phyloP scores from a whole-genome alignment of 2,113 vertebrate species.

The Varanus komodoensis region DNA sequence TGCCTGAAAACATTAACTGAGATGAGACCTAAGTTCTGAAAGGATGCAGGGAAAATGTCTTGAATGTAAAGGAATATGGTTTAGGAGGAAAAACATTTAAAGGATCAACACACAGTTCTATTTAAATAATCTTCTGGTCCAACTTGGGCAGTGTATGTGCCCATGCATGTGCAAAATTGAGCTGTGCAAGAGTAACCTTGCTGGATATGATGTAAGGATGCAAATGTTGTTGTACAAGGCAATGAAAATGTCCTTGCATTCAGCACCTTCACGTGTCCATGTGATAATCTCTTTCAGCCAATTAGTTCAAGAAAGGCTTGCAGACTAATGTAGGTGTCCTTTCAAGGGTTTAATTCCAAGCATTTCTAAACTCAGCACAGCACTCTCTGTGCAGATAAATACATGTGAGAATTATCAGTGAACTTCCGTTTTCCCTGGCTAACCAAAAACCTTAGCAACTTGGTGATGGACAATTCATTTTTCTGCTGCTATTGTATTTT shows the following conservation, averaged over 20 bases:
- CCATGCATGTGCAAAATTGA: no score
- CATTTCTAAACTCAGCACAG: conserved; percentile 41
- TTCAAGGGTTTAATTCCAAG: conserved; percentile 59
- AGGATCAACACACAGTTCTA: neutral
- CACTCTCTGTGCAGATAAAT: conserved; percentile 42
- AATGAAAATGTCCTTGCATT: neutral
- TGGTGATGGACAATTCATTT: conserved; percentile 43
- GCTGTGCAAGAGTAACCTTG: no score
- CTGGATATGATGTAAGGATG: neutral
- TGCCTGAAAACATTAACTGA: neutral
- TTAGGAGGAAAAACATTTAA: neutral
- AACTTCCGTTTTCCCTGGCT: conserved; percentile 51
- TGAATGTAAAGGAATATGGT: neutral
- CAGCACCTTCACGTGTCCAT: neutral
- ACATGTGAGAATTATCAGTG: conserved; percentile 48
- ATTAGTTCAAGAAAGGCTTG: conserved; percentile 56
- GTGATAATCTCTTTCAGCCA: conserved; percentile 34
- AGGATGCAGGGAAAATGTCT: neutral
- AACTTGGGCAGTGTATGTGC: neutral
- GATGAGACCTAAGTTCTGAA: neutral
- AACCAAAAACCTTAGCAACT: conserved; percentile 55
- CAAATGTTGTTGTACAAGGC: neutral
- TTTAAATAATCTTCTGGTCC: neutral
- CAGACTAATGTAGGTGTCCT: conserved; percentile 59
- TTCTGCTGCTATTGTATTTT: conserved; percentile 18